These are phyloP conservation scores for Drosophila yooni DNA, from an alignment of 2,888 invertebrate genomes.

Conservation along the genomic window DNA sequence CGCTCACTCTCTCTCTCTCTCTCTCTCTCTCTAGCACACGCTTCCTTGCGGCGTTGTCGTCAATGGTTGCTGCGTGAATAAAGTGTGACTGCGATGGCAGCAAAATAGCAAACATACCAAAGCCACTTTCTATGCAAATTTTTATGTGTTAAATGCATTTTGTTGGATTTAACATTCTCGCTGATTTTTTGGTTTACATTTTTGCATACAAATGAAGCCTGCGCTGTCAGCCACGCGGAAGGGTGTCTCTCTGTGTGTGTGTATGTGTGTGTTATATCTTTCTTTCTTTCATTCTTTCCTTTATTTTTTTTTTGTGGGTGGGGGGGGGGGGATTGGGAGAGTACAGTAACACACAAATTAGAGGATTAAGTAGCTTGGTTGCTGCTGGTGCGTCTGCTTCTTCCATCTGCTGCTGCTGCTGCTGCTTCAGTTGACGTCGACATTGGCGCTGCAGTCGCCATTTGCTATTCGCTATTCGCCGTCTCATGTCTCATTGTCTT, in stretches of 20 bases:
- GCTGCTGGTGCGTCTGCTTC: constrained; percentile 27
- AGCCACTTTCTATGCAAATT: constrained; percentile 84
- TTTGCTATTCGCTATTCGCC: constrained; percentile 42
- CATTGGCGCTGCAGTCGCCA: constrained; percentile 49
- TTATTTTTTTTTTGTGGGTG: neutral
- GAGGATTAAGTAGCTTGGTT: constrained; percentile 78
- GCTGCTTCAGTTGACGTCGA: constrained; percentile 40
- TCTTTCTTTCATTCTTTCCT: neutral
- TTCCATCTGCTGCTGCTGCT: constrained; percentile 15
- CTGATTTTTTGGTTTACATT: constrained; percentile 81
- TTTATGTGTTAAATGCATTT: constrained; percentile 84
- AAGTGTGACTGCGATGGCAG: constrained; percentile 47
- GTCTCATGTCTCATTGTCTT: constrained; percentile 66
- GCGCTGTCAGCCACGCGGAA: constrained; percentile 31
- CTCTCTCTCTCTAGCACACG: neutral
- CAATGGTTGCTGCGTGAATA: constrained; percentile 20
- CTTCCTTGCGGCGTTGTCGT: constrained; percentile 1
- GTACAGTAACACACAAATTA: constrained; percentile 67
- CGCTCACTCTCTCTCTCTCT: neutral
- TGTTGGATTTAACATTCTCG: constrained; percentile 82
- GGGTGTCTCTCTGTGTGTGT: constrained; percentile 14
- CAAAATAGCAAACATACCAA: constrained; percentile 72
- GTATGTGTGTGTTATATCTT: constrained; percentile 12
- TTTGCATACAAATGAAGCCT: constrained; percentile 80
- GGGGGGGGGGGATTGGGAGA: constrained; percentile 7